These are phyloP conservation scores for Nephrocerus scutellatus DNA, from an alignment of 2,888 invertebrate species.

Conservation along the genomic window DNA sequence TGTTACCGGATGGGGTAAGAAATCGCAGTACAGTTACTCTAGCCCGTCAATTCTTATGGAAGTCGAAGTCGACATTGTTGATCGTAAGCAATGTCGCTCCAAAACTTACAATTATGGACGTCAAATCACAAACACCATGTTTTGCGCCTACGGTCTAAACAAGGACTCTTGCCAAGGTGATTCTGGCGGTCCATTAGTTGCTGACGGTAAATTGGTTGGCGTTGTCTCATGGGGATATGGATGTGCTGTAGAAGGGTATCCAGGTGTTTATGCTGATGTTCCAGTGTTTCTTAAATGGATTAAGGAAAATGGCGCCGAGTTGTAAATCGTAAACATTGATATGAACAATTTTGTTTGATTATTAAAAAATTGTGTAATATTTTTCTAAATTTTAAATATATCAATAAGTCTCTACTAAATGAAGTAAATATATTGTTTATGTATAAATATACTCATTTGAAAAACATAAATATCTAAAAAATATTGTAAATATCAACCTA, in stretches of 20 bases:
- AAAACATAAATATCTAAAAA: no score
- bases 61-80: constrained; percentile 47
- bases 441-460: no score
- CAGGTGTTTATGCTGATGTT: constrained; percentile 34
- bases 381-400: no score
- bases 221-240: constrained; percentile 40
- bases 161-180: constrained; percentile 39
- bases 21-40: no score
- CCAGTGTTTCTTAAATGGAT: no score
- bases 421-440: no score
- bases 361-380: no score
- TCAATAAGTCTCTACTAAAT: no score
- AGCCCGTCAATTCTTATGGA: constrained; percentile 45
- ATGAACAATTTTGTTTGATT: no score
- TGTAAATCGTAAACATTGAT: no score
- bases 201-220: constrained; percentile 28
- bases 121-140: constrained; percentile 24
- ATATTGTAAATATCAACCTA: no score
- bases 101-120: constrained; percentile 40
- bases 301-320: no score
- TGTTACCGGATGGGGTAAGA: constrained; percentile 28
- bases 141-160: constrained; percentile 28
- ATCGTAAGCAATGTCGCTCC: constrained; percentile 39
- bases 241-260: constrained; percentile 31
- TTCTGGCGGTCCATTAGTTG: constrained; percentile 38